These are phyloP conservation scores for Probosciger aterrimus DNA, from an alignment of 2,113 vertebrate genomes.

Conservation along the genomic window DNA sequence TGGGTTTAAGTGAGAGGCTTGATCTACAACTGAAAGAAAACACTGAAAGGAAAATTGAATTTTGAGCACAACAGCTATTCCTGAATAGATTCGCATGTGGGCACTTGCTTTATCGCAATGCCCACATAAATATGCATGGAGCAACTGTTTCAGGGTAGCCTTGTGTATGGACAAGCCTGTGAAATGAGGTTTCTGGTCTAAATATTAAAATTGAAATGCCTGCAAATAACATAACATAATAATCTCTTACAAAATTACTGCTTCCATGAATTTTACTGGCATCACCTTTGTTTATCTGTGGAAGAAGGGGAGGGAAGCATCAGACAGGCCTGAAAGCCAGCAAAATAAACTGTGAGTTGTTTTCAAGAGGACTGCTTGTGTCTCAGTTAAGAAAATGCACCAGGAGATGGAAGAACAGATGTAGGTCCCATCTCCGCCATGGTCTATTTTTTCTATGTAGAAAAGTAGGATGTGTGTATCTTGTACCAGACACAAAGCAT, in stretches of 20 bases:
- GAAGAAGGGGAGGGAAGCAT: background rate
- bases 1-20: conserved; percentile 2
- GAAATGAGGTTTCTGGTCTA: background rate
- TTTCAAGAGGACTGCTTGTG: background rate
- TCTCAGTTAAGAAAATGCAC: background rate
- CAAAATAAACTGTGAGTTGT: conserved; percentile 2
- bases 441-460: background rate
- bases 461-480: background rate
- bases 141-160: background rate
- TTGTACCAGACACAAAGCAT: background rate
- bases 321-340: background rate
- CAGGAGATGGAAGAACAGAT: background rate
- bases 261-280: background rate
- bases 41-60: conserved; percentile 13
- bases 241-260: background rate
- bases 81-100: background rate
- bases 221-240: background rate
- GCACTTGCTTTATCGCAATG: background rate
- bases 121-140: conserved; percentile 13
- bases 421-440: background rate
- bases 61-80: conserved; percentile 29
- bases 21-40: conserved; percentile 49
- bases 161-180: background rate
- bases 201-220: background rate
- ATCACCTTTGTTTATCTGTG: background rate